Percentiles rank a stretch among this genome's conserved stretches.
These are phyloP conservation scores for Setipinna tenuifilis DNA, from an alignment of 2,797 vertebrate species.

Conservation along the genomic window DNA sequence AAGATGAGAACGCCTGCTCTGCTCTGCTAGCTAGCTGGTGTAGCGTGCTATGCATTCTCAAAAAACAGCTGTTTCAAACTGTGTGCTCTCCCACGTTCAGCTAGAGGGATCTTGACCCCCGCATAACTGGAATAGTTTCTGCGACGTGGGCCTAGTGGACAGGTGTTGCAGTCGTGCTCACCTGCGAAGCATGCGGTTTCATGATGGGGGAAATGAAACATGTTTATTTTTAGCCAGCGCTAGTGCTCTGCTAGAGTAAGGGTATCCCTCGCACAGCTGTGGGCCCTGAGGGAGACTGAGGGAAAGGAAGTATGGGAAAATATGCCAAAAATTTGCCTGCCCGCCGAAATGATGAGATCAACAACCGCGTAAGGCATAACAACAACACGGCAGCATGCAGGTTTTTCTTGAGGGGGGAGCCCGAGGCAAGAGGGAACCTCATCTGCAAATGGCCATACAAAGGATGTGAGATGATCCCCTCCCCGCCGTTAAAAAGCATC, in stretches of 20 bases:
- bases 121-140: not conserved
- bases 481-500: not conserved
- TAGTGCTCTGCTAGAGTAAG: not conserved
- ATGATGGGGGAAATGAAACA: not conserved
- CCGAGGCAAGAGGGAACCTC: not conserved
- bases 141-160: not conserved
- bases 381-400: not conserved
- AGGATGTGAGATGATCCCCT: conserved; percentile 11
- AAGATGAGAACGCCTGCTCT: not conserved
- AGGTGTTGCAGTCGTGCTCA: not conserved
- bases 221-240: not conserved
- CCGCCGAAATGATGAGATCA: not conserved
- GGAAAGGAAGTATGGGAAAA: conserved; percentile 4
- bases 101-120: not conserved
- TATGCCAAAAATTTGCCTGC: not conserved
- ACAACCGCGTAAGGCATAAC: not conserved
- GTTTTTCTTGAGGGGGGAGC: not conserved
- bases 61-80: not conserved
- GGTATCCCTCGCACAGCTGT: conserved; percentile 12
- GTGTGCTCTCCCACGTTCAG: not conserved
- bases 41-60: not conserved
- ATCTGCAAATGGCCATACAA: not conserved
- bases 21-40: not conserved
- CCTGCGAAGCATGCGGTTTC: conserved; percentile 1
- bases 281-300: not conserved